Evolutionary conservation across 1,140 invertebrate genomes (phyloP).

Genomic region (Anthonomus grandis): DNA sequence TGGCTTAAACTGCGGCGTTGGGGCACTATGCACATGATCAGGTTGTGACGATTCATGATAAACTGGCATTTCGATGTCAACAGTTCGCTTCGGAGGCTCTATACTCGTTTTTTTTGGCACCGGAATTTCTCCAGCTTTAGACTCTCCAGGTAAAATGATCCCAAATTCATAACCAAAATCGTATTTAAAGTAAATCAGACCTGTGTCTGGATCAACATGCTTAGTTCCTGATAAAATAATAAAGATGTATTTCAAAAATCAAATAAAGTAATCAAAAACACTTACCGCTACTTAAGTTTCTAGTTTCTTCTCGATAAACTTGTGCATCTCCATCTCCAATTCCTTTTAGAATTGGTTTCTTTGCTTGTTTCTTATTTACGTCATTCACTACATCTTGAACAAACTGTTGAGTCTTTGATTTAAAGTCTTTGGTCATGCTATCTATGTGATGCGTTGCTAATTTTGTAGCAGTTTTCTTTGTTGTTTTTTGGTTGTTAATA

Average conservation of each 20-base stretch:
- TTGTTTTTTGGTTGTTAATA: conserved; percentile 48
- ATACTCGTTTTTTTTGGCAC: conserved; percentile 47
- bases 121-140: conserved; percentile 54
- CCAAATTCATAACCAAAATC: conserved; percentile 81
- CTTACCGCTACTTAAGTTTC: conserved; percentile 66
- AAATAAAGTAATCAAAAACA: too few species aligned
- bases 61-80: conserved; percentile 60
- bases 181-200: conserved; percentile 79
- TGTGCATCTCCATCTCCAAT: conserved; percentile 56
- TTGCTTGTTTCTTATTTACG: conserved; percentile 51
- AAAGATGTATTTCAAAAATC: too few species aligned
- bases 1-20: conserved; percentile 37
- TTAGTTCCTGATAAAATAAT: conserved; percentile 69
- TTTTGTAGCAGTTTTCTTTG: conserved; percentile 52
- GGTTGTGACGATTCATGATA: conserved; percentile 57
- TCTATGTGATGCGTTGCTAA: conserved; percentile 60
- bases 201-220: conserved; percentile 72
- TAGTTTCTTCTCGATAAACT: conserved; percentile 66
- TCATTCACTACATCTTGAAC: conserved; percentile 63
- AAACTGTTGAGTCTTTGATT: conserved; percentile 68
- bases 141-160: conserved; percentile 66
- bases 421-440: conserved; percentile 67
- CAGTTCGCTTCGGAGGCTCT: conserved; percentile 53
- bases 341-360: conserved; percentile 56
- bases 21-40: conserved; percentile 25